Base-by-base conservation (phyloP, 2,888 invertebrate genomes). In the Pachymerium ferrugineum region DNA sequence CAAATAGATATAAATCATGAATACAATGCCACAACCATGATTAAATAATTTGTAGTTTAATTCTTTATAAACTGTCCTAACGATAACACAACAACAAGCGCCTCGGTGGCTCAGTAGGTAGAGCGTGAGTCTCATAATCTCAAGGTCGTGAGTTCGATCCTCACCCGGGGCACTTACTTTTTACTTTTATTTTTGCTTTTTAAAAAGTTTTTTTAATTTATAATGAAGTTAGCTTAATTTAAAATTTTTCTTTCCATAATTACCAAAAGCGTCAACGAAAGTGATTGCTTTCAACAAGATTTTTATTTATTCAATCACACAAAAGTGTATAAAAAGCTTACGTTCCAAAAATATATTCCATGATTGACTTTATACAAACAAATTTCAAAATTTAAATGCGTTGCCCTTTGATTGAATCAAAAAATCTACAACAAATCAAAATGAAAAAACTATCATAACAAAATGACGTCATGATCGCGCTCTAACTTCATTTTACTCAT, bases 21-120 rank as follows among this genome's bases (percentile, higher is more conserved):
- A n/a, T n/a, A n/a, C n/a, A n/a, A n/a, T n/a, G n/a, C n/a, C n/a
- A n/a, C n/a, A n/a, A n/a, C n/a, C n/a, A n/a, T n/a, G n/a, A n/a
- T n/a, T n/a, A n/a, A n/a, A n/a, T n/a, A n/a, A n/a, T n/a, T n/a
- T n/a, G n/a, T n/a, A n/a, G n/a, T n/a, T n/a, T n/a, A n/a, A n/a
- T n/a, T n/a, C n/a, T n/a, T n/a, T n/a, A n/a, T n/a, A n/a, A n/a
- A n/a, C n/a, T n/a, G n/a, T n/a, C n/a, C n/a, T n/a, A n/a, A n/a
- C n/a, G n/a, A n/a, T n/a, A n/a, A n/a, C n/a, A n/a, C n/a, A n/a
- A n/a, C n/a, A n/a, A 16, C 47, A 47, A 62, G 28, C 22, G 71
- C 71, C 71, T 71, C 71, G 71, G 71, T 71, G 71, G 71, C 71
- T 71, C 71, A 71, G 71, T 71, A 71, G 71, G 71, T 71, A 71